Conservation (phyloP, 2,113 vertebrate genomes). For the Tychaedon coryphoeus region DNA sequence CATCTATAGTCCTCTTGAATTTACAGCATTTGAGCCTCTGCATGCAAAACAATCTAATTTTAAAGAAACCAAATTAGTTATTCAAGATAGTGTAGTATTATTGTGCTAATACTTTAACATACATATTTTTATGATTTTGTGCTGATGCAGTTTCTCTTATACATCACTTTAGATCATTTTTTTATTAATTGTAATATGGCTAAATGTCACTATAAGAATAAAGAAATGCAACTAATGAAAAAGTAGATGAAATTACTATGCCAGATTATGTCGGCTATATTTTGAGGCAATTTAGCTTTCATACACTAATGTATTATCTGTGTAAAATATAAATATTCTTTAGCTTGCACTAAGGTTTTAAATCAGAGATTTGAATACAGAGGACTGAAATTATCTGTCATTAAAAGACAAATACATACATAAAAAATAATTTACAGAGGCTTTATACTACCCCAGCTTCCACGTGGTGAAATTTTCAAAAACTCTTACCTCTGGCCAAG, state of each 20-base stretch:
- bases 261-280: background rate
- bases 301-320: background rate
- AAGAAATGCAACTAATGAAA: background rate
- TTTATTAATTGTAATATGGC: background rate
- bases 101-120: background rate
- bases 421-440: background rate
- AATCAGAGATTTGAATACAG: background rate
- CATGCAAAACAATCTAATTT: background rate
- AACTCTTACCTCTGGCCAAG: background rate
- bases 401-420: background rate
- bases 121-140: background rate
- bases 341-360: background rate
- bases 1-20: background rate
- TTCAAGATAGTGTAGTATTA: background rate
- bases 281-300: background rate
- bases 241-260: background rate
- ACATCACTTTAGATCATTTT: background rate
- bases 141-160: background rate
- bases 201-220: background rate
- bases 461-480: background rate
- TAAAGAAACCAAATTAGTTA: background rate
- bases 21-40: background rate
- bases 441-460: background rate
- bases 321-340: background rate
- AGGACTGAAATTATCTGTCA: background rate